Evolutionary conservation across 2,888 invertebrate species (phyloP), one percentile per base, ranked within the genome.

Genomic region (Leptopilina drosophilae): DNA sequence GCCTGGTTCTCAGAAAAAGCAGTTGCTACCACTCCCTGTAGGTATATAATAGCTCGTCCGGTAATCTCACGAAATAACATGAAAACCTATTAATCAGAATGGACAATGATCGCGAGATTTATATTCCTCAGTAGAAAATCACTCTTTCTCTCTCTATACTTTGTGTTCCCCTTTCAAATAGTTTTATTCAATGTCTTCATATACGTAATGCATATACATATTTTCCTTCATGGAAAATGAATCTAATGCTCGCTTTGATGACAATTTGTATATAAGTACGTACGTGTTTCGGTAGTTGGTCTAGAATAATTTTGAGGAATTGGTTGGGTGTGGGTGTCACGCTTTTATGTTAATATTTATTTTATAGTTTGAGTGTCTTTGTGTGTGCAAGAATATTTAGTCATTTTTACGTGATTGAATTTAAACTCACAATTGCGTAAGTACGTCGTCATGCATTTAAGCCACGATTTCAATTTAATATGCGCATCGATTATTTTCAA

Each of bases 41-140:
- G 14, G 12, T 59, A 62, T 12, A 15, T 67, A 69, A 69, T 69
- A 6, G 67, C 49, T 53, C 49, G 67, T 67, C 67, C 49, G 49
- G 67, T 69, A 69, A 69, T 69, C 67, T 69, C 67, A 69, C 67
- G 26, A 69, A 69, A 26, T 69, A 49, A 49, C 67, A 69, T 49
- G 49, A 49, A 69, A 15, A 69, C 49, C 49, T 69, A 69, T 69
- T 69, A 49, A 69, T 69, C 67, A 69, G 11, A 49, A 69, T 69
- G 42, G 12, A 69, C 67, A 69, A 69, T 69, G 67, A 69, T 69
- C 20, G 49, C 15, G 20, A 69, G 67, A 69, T 69, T 69, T 69
- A 49, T 69, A 69, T 69, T 69, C 67, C 49, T 69, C 49, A 7
- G 49, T 69, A 69, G 49, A 49, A 42, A 69, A 69, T 69, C 67